Conservation (phyloP, 2,888 invertebrate species). For the Stenurella melanura region DNA sequence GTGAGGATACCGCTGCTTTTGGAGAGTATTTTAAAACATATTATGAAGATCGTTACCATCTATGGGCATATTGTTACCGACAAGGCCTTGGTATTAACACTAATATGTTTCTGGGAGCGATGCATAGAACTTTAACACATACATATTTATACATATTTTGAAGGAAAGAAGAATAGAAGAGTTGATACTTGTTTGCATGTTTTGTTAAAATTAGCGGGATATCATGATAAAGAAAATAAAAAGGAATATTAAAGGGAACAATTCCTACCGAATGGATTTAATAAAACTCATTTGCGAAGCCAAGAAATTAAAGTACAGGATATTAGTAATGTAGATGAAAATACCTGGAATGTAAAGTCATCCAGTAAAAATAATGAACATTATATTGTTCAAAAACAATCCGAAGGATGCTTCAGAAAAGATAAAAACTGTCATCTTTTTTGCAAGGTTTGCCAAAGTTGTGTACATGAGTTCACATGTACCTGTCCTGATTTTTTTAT, state of each 20-base stretch:
- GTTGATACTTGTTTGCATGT: slow-evolving; percentile 17
- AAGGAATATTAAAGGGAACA: not conserved
- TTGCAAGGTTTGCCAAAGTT: slow-evolving; percentile 2
- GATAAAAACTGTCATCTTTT: slow-evolving; percentile 4
- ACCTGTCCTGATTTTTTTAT: slow-evolving; percentile 8
- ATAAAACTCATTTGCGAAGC: not conserved
- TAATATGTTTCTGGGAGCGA: not conserved
- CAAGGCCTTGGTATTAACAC: slow-evolving; percentile 1
- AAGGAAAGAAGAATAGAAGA: slow-evolving; percentile 14
- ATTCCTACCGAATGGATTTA: not conserved
- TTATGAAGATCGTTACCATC: not conserved
- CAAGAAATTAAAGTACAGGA: not conserved
- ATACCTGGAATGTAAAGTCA: slow-evolving; percentile 8
- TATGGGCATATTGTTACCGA: slow-evolving; percentile 2
- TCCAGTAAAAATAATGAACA: not conserved
- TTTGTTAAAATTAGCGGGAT: slow-evolving; percentile 9
- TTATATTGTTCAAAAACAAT: not conserved
- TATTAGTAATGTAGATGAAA: not conserved
- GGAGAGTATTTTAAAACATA: slow-evolving; percentile 3
- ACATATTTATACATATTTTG: not conserved
- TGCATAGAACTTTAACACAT: not conserved
- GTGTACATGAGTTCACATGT: slow-evolving; percentile 2
- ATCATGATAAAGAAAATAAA: not conserved
- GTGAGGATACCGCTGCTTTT: not conserved
- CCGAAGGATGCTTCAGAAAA: not conserved